Evolutionary conservation across 1,140 invertebrate species (phyloP), one percentile per base, ranked within the genome.

Genomic region (Hestina assimilis): DNA sequence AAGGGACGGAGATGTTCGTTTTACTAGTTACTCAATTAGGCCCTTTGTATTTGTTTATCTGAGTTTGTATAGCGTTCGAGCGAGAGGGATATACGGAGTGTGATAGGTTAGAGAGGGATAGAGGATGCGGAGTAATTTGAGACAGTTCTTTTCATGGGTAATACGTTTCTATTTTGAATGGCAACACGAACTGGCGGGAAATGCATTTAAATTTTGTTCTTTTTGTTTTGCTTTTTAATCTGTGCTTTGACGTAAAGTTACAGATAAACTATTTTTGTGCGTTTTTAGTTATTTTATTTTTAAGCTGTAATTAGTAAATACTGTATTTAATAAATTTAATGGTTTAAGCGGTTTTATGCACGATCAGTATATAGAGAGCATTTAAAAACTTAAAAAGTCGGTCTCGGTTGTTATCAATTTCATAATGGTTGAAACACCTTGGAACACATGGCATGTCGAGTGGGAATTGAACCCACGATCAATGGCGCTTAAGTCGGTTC

Each of bases 21-120:
- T 85, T 83, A 88, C 85, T 88, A 88, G 83, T 88, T 88, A 88
- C 85, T 88, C 85, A 88, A 88, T 88, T 88, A 88, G 85, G 83
- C 83, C 82, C 83, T 88, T 88, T 88, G 85, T 88, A 81, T 88
- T 88, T 88, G 79, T 88, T 86, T 88, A 88, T 86, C 79, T 80
- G 82, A 85, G 83, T 88, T 88, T 85, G 79, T 85, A 81, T 81
- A 88, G 80, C 69, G 56, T 51, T 14, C 57, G 69, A 88, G 45
- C 48, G 68, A 51, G 77, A 84, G 23, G 40, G 20, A 63, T 35
- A 73, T 83, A 79, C 7, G 24, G 9, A 20, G 41, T 28, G 7
- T 7, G 3, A 23, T 14, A 28, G 11, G 69, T 20, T 17, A 24
- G 60, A 86, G 33, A 58, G 68, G 29, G 75, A 79, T 4, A 40